These are phyloP conservation scores for Netelia fuscicornis DNA, from an alignment of 2,888 invertebrate genomes.

Conservation along the genomic window DNA sequence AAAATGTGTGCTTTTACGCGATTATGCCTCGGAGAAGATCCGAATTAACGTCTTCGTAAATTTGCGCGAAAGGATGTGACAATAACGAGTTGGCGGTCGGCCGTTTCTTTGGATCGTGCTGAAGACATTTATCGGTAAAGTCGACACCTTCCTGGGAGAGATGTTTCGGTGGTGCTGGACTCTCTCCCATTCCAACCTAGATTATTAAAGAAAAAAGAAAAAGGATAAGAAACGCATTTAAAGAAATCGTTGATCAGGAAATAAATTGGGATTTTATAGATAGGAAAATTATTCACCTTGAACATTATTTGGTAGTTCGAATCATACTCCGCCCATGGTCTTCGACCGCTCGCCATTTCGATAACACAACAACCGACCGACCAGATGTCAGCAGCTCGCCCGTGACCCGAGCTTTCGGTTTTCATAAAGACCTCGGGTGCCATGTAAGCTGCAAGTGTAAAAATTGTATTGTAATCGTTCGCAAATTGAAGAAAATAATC, in stretches of 20 bases:
- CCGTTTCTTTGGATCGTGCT: conserved; percentile 92
- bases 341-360: conserved; percentile 97
- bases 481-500: conserved; percentile 4
- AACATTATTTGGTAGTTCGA: conserved; percentile 98
- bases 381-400: conserved; percentile 98
- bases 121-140: conserved; percentile 92
- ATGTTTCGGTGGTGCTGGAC: conserved; percentile 90
- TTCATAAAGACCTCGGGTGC: conserved; percentile 98
- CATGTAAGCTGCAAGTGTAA: conserved; percentile 92
- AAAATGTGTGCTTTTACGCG: conserved; percentile 26
- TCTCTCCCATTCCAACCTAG: conserved; percentile 96
- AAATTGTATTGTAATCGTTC: conserved; percentile 33
- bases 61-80: conserved; percentile 90
- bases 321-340: conserved; percentile 97
- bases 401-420: conserved; percentile 92
- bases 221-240: not conserved
- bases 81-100: conserved; percentile 90
- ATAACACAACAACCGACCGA: conserved; percentile 97
- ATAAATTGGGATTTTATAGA: conserved; percentile 4
- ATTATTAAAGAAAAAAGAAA: conserved; percentile 65
- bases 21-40: conserved; percentile 73
- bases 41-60: conserved; percentile 80
- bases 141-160: conserved; percentile 94
- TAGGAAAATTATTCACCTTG: conserved; percentile 76
- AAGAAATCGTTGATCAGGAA: conserved; percentile 4